Evolutionary conservation across 2,797 vertebrate genomes (phyloP).

Genomic region (Pantherophis vulpinus): DNA sequence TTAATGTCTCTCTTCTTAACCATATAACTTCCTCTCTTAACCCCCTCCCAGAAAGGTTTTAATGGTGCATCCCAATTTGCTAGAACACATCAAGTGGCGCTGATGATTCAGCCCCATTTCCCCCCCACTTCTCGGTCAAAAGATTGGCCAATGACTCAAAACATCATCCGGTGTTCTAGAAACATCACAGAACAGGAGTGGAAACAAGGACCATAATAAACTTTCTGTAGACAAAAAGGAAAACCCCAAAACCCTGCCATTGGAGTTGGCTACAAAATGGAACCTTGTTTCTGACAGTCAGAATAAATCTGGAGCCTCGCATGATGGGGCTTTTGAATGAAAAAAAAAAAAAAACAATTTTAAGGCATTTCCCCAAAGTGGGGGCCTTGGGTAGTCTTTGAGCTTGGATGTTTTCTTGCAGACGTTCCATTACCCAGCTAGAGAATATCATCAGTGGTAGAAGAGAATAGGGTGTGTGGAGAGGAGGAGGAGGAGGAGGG

Average conservation of each 20-base stretch:
- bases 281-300: neutral
- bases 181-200: slow-evolving; percentile 22
- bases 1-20: slow-evolving; percentile 14
- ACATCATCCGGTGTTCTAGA: neutral
- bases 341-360: neutral
- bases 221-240: neutral
- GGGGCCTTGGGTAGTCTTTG: neutral
- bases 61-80: slow-evolving; percentile 59
- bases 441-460: no score
- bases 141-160: slow-evolving; percentile 55
- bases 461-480: no score
- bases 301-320: neutral
- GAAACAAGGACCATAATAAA: slow-evolving; percentile 37
- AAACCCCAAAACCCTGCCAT: no score
- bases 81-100: slow-evolving; percentile 51
- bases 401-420: neutral
- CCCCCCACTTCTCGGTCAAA: slow-evolving; percentile 41
- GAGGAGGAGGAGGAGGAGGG: no score
- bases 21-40: slow-evolving; percentile 1
- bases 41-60: slow-evolving; percentile 12
- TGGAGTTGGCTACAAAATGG: neutral
- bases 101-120: slow-evolving; percentile 21
- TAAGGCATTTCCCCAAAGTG: neutral
- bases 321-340: neutral
- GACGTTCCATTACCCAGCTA: neutral